Evolutionary conservation across 2,888 invertebrate species (phyloP).

Genomic region (Drosophila rellima): DNA sequence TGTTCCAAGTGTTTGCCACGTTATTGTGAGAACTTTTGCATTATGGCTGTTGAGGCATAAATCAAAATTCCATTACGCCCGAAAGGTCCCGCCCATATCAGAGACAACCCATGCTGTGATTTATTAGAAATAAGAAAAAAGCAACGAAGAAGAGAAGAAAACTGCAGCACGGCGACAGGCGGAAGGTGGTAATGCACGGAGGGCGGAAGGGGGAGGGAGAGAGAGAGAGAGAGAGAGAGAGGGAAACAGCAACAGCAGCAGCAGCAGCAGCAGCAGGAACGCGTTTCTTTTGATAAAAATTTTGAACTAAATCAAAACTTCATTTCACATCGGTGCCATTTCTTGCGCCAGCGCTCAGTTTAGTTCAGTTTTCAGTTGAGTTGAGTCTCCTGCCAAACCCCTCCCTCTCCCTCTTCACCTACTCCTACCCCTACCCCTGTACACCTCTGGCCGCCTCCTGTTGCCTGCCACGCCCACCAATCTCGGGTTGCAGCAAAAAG

Average conservation of each 20-base stretch:
- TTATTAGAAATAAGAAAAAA: conserved; percentile 75
- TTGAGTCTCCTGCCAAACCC: conserved; percentile 50
- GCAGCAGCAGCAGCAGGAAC: conserved; percentile 71
- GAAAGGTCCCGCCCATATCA: conserved; percentile 83
- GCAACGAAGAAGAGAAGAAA: conserved; percentile 24
- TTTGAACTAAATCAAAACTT: conserved; percentile 85
- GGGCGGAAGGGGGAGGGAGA: conserved; percentile 8
- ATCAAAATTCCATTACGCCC: conserved; percentile 85
- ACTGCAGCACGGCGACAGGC: conserved; percentile 15
- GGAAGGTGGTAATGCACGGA: conserved; percentile 1
- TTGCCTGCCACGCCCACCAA: conserved; percentile 48
- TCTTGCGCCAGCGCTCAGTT: conserved; percentile 77
- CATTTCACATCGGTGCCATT: conserved; percentile 85
- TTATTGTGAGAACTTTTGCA: conserved; percentile 82
- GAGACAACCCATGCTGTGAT: conserved; percentile 85
- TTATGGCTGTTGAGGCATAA: conserved; percentile 82
- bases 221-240: not conserved
- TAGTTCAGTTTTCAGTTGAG: conserved; percentile 79
- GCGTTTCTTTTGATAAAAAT: conserved; percentile 85
- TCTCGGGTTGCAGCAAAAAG: conserved; percentile 65
- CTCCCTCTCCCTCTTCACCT: too few species aligned
- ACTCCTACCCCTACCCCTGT: too few species aligned
- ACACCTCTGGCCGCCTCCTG: not conserved
- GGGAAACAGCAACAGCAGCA: conserved; percentile 63
- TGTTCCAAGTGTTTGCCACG: conserved; percentile 55